Base-by-base conservation (phyloP, 2,888 invertebrate genomes). In the Micoletzkya japonica region DNA sequence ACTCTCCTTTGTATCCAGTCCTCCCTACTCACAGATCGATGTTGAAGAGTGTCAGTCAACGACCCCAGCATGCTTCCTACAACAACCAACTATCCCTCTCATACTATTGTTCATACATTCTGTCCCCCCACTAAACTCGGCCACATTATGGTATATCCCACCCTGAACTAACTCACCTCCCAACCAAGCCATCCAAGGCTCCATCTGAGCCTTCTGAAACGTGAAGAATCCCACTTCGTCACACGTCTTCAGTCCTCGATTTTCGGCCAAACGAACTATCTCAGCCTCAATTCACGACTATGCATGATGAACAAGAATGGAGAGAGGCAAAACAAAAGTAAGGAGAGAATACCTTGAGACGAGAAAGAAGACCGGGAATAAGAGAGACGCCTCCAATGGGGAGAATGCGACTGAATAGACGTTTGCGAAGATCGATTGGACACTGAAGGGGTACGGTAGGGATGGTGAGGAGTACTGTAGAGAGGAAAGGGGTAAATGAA, bases 311-410 rank as follows among this genome's bases (percentile, higher is more conserved):
- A n/a, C n/a, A n/a, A n/a, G n/a, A n/a, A n/a, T n/a, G n/a, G n/a
- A n/a, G n/a, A n/a, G n/a, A n/a, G n/a, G n/a, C n/a, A n/a, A n/a
- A n/a, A n/a, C n/a, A n/a, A n/a, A n/a, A n/a, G n/a, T n/a, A n/a
- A n/a, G n/a, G n/a, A n/a, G n/a, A n/a, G n/a, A n/a, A 10, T 57
- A 76, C 77, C 73, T 91, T 90, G 1, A 97, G 88, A 68, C 96
- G 90, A 30, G 92, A 89, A 82, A 90, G 89, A 81, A 97, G 91
- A 0, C 96, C 96, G 69, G 91, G 91, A 76, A 92, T 88, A 90
- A 92, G 91, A 0, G 91, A 89, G 1, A 92, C 91, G 17, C 97
- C 97, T 44, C 96, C 97, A 70, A 92, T 90, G 28, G 96, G 87
- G 70, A 96, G 88, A 77, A 96, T 90, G 87, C 93, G 94, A 86